Percentiles rank a stretch among this genome's conserved stretches.
These are phyloP conservation scores for Chelonoidis abingdonii DNA, from an alignment of 2,113 vertebrate genomes.

Conservation along the genomic window DNA sequence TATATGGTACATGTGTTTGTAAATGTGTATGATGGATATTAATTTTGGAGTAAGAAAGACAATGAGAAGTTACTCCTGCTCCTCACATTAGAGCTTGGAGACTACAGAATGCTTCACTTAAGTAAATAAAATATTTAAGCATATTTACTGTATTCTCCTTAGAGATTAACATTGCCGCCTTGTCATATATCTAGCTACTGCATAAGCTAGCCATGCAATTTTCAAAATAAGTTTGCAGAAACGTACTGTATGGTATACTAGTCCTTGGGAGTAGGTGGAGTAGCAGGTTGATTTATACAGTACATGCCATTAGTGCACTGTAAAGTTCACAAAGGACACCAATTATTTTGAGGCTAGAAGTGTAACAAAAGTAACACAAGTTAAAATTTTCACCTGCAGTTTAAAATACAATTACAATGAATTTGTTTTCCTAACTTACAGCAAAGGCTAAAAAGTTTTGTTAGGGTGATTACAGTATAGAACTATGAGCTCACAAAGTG, in stretches of 20 bases:
- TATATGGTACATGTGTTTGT: conserved; percentile 36
- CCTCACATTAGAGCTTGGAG: conserved; percentile 51
- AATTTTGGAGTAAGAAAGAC: conserved; percentile 39
- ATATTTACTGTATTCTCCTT: conserved; percentile 67
- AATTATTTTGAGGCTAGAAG: background rate
- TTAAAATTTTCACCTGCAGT: background rate
- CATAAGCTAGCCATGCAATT: conserved; percentile 74
- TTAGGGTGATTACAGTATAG: background rate
- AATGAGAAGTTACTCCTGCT: conserved; percentile 49
- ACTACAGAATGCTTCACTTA: conserved; percentile 54
- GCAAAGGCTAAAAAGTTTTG: background rate
- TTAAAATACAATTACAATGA: background rate
- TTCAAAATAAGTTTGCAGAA: conserved; percentile 72
- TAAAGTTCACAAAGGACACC: conserved; percentile 1
- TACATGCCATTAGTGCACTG: conserved; percentile 12
- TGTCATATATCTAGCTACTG: conserved; percentile 66
- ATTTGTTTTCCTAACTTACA: conserved; percentile 1
- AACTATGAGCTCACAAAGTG: background rate
- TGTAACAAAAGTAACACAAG: background rate
- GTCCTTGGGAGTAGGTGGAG: conserved; percentile 32
- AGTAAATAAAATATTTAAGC: conserved; percentile 54
- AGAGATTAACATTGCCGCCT: conserved; percentile 66
- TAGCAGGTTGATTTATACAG: conserved; percentile 1
- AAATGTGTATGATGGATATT: conserved; percentile 56
- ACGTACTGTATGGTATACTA: conserved; percentile 50